Base-by-base conservation (phyloP, 2,113 vertebrate species). In the Argyrosomus japonicus region DNA sequence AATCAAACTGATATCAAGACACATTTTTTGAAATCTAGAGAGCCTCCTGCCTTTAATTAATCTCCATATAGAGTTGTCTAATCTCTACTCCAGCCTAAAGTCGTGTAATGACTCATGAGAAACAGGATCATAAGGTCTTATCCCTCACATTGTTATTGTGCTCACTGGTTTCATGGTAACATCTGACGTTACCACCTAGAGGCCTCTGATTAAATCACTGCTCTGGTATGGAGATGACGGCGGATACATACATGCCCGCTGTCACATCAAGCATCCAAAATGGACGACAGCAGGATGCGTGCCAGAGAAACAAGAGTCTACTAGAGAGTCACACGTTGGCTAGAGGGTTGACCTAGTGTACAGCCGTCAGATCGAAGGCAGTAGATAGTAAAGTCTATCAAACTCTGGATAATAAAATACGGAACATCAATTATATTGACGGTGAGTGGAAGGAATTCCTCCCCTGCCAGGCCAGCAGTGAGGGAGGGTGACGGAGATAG, bases 371-470 rank as follows among this genome's bases (percentile, higher is more conserved):
- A 51, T 68, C 6, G 2, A 13, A 56, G 19, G n/a, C 11, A 10
- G 23, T 1, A 1, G 32, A 40, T 18, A 7, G 14, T 53, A 60
- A 51, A 68, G 45, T 19, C 29, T 25, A 48, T 75, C 14, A 15
- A 71, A 15, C 27, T 19, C 25, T 27, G 47, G 15, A 36, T 36
- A 47, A 29, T 17, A 0, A 63, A 48, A 64, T 21, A 71, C 72
- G 29, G 1, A 68, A 83, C 9, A 15, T 69, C 21, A 25, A 29
- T 64, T 63, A 57, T 8, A 53, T 8, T 6, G 63, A 75, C 72
- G 25, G 11, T 63, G 51, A 84, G 40, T 87, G 89, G 87, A 93
- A 92, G 85, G 81, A 86, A 91, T 90, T 84, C 73, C 51, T 87
- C 57, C 57, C 63, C 54, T 1, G 27, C 21, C 48, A 29, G 64